Base-by-base conservation (phyloP, 2,797 vertebrate genomes). In the Tenualosa ilisha region DNA sequence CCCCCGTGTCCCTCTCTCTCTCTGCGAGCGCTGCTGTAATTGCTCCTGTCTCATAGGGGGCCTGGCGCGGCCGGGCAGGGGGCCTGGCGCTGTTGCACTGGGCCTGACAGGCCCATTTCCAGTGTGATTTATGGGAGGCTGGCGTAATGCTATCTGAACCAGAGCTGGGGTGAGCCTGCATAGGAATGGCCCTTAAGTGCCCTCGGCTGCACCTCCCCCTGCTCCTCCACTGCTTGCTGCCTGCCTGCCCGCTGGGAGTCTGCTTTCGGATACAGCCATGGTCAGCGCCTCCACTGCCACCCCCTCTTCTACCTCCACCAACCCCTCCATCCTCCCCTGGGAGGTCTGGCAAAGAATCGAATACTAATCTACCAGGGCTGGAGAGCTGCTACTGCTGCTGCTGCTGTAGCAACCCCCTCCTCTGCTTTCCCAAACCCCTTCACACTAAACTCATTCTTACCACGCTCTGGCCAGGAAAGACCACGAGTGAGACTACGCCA, bases 81-180 rank as follows among this genome's bases (percentile, higher is more conserved):
- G 84, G 85, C 83, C 87, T 81, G 43, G 83, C 59, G 82, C 85
- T 83, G 81, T 84, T 88, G 89, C 85, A 54, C 86, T 56, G 85
- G 85, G 61, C 72, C 85, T 91, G 91, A 91, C 89, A 91, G 89
- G 83, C 86, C 72, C 88, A 88, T 89, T 89, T 90, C 86, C 86
- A 88, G 85, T 20, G 81, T 91, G 89, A 91, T 91, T 90, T 88
- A 91, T 90, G 88, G 90, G 86, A 87, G 82, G 75, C 82, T 83
- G 81, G 88, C 81, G 82, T 90, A 88, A 87, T 87, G 26, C 82
- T 72, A 81, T 83, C 86, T 86, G 82, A 88, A 72, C 50, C 87
- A 86, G 85, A 83, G 86, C 81, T 82, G 84, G 87, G 89, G 89
- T 89, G 87, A 88, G 82, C 54, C 61, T 86, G 86, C 68, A 85